These are phyloP conservation scores for Ypsolopha sequella DNA, from an alignment of 2,888 invertebrate species.

Conservation along the genomic window DNA sequence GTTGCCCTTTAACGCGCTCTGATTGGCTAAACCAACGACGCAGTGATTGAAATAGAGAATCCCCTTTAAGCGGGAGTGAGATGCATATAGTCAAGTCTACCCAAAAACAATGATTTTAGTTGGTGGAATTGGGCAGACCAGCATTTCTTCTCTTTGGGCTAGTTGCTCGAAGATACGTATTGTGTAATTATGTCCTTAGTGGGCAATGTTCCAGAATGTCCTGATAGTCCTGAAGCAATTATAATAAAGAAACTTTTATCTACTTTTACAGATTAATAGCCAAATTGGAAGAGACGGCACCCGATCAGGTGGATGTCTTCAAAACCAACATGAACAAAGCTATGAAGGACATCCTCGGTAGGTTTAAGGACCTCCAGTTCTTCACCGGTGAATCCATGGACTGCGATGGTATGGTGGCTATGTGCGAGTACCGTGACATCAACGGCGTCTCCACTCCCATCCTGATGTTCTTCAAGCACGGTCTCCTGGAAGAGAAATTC, in stretches of 20 bases:
- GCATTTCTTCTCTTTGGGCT: too few relatives aligned
- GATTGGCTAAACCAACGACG: too few relatives aligned
- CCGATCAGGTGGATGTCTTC: conserved; percentile 89
- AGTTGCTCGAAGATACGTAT: too few relatives aligned
- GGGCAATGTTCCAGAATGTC: background rate
- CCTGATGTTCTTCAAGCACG: conserved; percentile 97
- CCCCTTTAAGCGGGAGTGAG: too few relatives aligned
- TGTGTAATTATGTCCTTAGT: background rate
- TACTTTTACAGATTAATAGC: conserved; percentile 76
- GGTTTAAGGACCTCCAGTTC: conserved; percentile 94
- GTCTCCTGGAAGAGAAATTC: conserved; percentile 95
- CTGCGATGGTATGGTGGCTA: conserved; percentile 92
- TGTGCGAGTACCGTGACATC: conserved; percentile 93
- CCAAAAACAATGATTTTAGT: too few relatives aligned
- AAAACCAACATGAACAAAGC: conserved; percentile 94
- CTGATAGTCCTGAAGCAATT: conserved; percentile 68
- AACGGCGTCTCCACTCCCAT: conserved; percentile 86
- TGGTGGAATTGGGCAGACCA: too few relatives aligned
- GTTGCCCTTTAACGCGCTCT: too few relatives aligned
- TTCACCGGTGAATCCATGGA: conserved; percentile 95
- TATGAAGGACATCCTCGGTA: conserved; percentile 90
- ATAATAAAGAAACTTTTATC: conserved; percentile 7
- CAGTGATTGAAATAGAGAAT: too few relatives aligned
- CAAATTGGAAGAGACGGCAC: conserved; percentile 82
- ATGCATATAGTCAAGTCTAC: too few relatives aligned